Base-by-base conservation (phyloP, 2,888 invertebrate genomes). In the Xiphydria camelus region DNA sequence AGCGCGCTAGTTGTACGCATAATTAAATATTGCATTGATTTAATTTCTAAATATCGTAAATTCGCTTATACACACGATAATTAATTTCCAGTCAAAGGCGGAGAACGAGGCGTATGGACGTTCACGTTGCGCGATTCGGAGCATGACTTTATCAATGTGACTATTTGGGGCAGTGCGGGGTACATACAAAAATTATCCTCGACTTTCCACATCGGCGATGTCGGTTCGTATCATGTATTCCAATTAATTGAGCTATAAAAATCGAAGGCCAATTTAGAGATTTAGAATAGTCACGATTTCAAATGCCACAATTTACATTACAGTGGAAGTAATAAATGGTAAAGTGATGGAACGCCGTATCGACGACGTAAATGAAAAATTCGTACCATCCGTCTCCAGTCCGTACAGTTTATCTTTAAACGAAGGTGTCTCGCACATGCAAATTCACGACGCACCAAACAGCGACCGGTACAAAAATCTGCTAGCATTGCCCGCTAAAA, bases 91-190 rank as follows among this genome's bases (percentile, higher is more conserved):
- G 70, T 57, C 52, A 56, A 57, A 15, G 17, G 47, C 1, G 66
- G 67, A 5, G 57, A 63, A 20, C 81, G 84, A 54, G 87, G 83
- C n/a, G 89, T 91, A 1, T 87, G 87, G 77, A 85, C 83, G 41
- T 88, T 89, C 53, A 90, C 89, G 0, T 53, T 91, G 18, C 80
- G 90, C 51, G 91, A 91, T 76, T 86, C 89, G 0, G 78, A 82
- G 12, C 70, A 81, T 1, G 85, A 88, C 68, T 84, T 86, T 4
- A 86, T 89, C 34, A 90, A 91, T 68, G 85, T 85, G 10, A 86
- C 86, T 49, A 85, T 83, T 50, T 91, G 91, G 91, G 89, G 89
- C 2, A 78, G 82, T 3, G 79, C 80, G 45, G 82, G 83, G 52
- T 83, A 79, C 61, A 78, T 89, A 14, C 77, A 80, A 26, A 82